Percentiles rank a stretch among this genome's conserved stretches.
These are phyloP conservation scores for Meandrusa payeni DNA, from an alignment of 2,888 invertebrate genomes.

Conservation along the genomic window DNA sequence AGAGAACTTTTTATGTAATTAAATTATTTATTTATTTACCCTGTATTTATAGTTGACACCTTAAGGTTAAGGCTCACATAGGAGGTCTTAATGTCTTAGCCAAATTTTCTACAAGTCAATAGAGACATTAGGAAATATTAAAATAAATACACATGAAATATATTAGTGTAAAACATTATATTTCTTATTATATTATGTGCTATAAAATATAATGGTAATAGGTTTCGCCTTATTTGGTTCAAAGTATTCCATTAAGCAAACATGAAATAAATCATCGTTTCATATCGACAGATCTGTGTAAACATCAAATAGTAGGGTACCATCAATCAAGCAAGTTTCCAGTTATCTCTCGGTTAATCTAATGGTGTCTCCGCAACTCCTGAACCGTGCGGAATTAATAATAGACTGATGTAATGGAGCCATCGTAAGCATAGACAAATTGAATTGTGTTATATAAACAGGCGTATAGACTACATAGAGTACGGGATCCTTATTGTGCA, in stretches of 20 bases:
- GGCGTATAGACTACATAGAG: neutral
- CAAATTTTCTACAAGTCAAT: too few relatives aligned
- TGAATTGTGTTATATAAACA: constrained; percentile 13
- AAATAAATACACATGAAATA: too few relatives aligned
- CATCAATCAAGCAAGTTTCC: constrained; percentile 19
- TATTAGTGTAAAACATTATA: too few relatives aligned
- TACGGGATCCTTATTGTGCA: too few relatives aligned
- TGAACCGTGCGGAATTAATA: constrained; percentile 21
- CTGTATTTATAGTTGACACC: too few relatives aligned
- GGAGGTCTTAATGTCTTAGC: too few relatives aligned
- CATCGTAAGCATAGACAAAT: constrained; percentile 22
- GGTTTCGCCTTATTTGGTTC: neutral
- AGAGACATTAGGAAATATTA: too few relatives aligned
- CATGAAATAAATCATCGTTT: constrained; percentile 3
- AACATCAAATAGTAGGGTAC: constrained; percentile 3
- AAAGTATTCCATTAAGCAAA: constrained; percentile 1
- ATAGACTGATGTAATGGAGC: constrained; percentile 19
- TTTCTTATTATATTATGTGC: too few relatives aligned
- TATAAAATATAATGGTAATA: neutral
- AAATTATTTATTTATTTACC: too few relatives aligned
- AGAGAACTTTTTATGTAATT: too few relatives aligned
- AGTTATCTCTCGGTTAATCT: constrained; percentile 17
- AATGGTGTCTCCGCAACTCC: constrained; percentile 22
- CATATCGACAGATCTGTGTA: constrained; percentile 16
- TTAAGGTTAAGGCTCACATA: too few relatives aligned